A percentile compares a stretch with the other conserved stretches of the same genome.
Evolutionary conservation across 2,797 vertebrate species (phyloP).

Genomic region (Sebastes diploproa): DNA sequence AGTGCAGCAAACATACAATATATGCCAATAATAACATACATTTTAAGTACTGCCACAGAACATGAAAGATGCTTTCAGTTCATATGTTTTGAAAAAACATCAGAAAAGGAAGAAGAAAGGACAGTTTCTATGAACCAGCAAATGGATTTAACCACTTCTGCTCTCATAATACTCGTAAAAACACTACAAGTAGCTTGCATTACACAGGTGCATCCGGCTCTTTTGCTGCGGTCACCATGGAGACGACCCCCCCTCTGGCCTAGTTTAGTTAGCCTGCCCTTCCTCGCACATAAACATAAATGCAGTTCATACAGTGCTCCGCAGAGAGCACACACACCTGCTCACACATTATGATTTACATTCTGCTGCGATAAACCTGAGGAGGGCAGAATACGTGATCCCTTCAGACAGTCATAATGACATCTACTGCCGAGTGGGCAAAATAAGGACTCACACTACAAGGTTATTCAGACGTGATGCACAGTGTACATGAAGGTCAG

Average conservation of each 20-base stretch:
- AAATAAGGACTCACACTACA: neutral
- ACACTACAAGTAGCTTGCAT: neutral
- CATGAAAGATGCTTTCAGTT: neutral
- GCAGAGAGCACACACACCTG: conserved; percentile 30
- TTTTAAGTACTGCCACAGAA: neutral
- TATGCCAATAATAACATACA: neutral
- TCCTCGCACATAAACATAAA: conserved; percentile 31
- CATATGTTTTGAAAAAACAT: neutral
- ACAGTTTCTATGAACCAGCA: neutral
- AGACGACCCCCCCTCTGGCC: conserved; percentile 56
- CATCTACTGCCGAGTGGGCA: neutral
- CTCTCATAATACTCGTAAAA: neutral
- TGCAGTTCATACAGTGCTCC: conserved; percentile 20
- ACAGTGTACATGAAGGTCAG: neutral
- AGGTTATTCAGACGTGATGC: conserved; percentile 4
- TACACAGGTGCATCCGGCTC: conserved; percentile 38
- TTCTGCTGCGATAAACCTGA: conserved; percentile 13
- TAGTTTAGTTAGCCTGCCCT: conserved; percentile 61
- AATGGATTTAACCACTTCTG: conserved; percentile 14
- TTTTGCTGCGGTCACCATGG: conserved; percentile 63
- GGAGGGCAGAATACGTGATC: neutral
- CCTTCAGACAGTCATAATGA: conserved; percentile 1
- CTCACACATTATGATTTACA: conserved; percentile 18
- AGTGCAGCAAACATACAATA: neutral
- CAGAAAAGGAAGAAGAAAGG: neutral